Percentiles rank a stretch among this genome's conserved stretches.
These are phyloP conservation scores for Halcyon smyrnensis DNA, from an alignment of 2,797 vertebrate genomes.

Conservation along the genomic window DNA sequence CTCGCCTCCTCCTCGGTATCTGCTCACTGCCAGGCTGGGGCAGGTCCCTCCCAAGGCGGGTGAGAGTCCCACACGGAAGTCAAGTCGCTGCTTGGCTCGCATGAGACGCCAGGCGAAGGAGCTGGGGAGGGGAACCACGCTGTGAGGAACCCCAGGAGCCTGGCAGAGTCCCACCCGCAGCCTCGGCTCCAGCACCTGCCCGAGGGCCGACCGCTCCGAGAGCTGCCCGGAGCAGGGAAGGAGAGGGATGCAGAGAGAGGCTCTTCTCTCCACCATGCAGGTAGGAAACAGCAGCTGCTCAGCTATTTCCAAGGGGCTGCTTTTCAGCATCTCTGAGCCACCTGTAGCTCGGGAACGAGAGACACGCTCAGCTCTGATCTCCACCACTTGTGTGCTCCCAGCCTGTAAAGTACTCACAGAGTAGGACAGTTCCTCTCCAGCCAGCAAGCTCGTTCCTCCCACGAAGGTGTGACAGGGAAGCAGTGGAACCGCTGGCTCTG, in stretches of 20 bases:
- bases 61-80: constrained; percentile 36
- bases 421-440: fast-evolving
- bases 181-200: fast-evolving
- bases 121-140: not conserved
- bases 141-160: not conserved
- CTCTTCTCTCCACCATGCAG: constrained; percentile 35
- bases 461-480: fast-evolving
- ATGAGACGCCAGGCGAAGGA: not conserved
- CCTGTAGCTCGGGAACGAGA: fast-evolving
- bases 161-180: fast-evolving
- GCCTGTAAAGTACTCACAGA: not conserved
- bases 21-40: not conserved
- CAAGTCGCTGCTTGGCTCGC: fast-evolving
- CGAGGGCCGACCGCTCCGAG: fast-evolving
- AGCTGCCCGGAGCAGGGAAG: not conserved
- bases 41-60: not conserved
- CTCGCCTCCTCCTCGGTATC: not conserved
- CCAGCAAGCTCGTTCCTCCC: fast-evolving
- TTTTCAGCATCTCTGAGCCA: not conserved
- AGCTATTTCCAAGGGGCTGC: fast-evolving
- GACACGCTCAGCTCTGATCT: fast-evolving
- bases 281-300: constrained; percentile 18
- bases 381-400: fast-evolving
- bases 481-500: fast-evolving
- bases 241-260: not conserved